Base-by-base conservation (phyloP, 1,140 invertebrate species). In the Hyphantria cunea region DNA sequence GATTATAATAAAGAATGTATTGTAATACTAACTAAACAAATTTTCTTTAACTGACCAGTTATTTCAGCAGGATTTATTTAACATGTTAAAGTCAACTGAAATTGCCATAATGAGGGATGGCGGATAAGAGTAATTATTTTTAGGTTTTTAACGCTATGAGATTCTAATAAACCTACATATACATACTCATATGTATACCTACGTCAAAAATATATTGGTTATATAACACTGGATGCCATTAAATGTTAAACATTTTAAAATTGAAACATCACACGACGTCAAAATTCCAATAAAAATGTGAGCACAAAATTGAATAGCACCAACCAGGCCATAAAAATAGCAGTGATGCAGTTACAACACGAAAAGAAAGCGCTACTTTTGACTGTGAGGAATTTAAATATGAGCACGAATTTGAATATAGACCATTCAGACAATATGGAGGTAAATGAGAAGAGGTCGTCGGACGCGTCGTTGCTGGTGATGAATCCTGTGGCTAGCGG, bases 401-500 rank as follows among this genome's bases (percentile, higher is more conserved):
- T 80, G 70, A 84, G 65, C 47, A 44, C 64, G 12, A 73, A 58
- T 9, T 39, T 75, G 5, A 47, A 50, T 9, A 58, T 76, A 13
- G 71, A 78, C 10, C 64, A 45, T 0, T 82, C 74, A 0, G 76
- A 84, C 15, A 75, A 76, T 33, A 64, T 84, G 39, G 82, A 84
- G n/a, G 74, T 82, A 14, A 85, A 87, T 51, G 82, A 85, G 60
- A 82, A 84, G 52, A 64, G 67, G 32, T 84, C 80, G 8, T 89
- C 86, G 0, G 68, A 80, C 45, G 74, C 66, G 8, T 86, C 84
- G 1, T 60, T 87, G 31, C 65, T 76, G 42, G 17, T 77, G 8
- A 90, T 87, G 87, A 86, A 88, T 44, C 85, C 83, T 3, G 87
- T 90, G 12, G 85, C 87, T 0, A 90, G 87, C 51, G 87, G 87